These are phyloP conservation scores for Thera obeliscata DNA, from an alignment of 2,888 invertebrate genomes.

Conservation along the genomic window DNA sequence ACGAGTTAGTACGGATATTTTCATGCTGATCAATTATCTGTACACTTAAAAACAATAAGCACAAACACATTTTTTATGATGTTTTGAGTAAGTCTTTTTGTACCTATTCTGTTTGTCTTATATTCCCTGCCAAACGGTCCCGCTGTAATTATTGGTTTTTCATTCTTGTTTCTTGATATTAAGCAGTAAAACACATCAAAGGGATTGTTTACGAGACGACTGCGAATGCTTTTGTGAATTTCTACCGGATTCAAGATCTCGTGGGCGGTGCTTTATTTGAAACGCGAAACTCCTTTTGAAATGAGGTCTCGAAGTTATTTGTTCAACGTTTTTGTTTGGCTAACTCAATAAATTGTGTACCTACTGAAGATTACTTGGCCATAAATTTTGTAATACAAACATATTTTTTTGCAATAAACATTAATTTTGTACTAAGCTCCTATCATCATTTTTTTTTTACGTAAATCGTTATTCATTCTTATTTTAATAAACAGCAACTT, in stretches of 20 bases:
- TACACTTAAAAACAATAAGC: too few relatives aligned
- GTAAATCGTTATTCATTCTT: too few relatives aligned
- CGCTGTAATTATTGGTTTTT: constrained; percentile 20
- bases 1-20: constrained; percentile 8
- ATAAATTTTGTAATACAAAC: too few relatives aligned
- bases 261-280: constrained; percentile 49
- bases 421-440: too few relatives aligned
- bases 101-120: too few relatives aligned
- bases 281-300: constrained; percentile 39
- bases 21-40: neutral
- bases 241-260: constrained; percentile 45
- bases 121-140: neutral
- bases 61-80: too few relatives aligned
- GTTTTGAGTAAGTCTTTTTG: too few relatives aligned
- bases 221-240: constrained; percentile 41
- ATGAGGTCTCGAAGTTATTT: constrained; percentile 35
- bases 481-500: too few relatives aligned
- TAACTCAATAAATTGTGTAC: constrained; percentile 35
- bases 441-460: too few relatives aligned
- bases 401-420: too few relatives aligned
- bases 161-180: constrained; percentile 37
- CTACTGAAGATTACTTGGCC: too few relatives aligned
- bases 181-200: constrained; percentile 54
- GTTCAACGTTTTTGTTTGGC: constrained; percentile 34
- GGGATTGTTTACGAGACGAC: constrained; percentile 49